Evolutionary conservation across 2,888 invertebrate genomes (phyloP).

Genomic region (Scrobipalpa costella): DNA sequence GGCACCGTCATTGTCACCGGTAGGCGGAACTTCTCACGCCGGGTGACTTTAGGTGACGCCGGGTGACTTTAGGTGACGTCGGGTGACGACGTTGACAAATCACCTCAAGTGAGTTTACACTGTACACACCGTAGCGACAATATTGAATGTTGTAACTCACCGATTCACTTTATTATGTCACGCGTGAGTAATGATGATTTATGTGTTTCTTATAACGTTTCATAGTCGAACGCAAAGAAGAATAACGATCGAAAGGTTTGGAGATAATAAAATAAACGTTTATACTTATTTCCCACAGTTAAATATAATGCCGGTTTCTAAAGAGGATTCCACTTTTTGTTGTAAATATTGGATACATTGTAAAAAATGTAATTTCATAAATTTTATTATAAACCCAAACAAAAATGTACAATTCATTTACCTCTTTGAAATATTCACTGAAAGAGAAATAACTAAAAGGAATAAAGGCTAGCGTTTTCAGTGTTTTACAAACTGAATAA

Average conservation of each 20-base stretch:
- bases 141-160: not conserved
- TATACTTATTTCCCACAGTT: no score
- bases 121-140: not conserved
- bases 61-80: not conserved
- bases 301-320: no score
- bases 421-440: not conserved
- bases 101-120: not conserved
- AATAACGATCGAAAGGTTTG: no score
- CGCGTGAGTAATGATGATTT: not conserved
- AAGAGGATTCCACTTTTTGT: no score
- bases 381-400: no score
- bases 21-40: no score
- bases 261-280: no score
- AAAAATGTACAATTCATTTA: no score
- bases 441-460: not conserved
- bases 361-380: no score
- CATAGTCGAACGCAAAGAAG: not conserved
- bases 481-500: not conserved
- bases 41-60: no score
- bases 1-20: no score
- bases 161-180: not conserved
- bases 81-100: conserved; percentile 6
- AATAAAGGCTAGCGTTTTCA: not conserved
- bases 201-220: not conserved
- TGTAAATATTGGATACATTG: no score